Evolutionary conservation across 2,797 vertebrate species (phyloP), one percentile per base, ranked within the genome.

Genomic region (Esox masquinongy): DNA sequence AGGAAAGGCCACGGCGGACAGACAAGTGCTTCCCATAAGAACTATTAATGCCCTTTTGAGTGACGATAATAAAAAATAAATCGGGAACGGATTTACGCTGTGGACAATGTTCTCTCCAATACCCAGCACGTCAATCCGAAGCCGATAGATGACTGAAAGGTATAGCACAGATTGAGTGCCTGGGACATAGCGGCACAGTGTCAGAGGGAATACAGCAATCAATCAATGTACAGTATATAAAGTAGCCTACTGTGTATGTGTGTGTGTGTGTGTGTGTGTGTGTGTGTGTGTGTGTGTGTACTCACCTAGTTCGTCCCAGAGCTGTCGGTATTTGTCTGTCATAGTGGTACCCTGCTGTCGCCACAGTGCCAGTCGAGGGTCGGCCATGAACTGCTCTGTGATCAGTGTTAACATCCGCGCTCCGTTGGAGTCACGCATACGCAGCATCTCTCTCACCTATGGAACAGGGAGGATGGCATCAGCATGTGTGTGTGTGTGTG

Each of bases 231-330:
- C 19, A 56, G 19, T 56, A 56, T n/a, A 56, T 56, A 8, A 56
- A 56, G 53, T 9, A 56, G 53, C 19, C n/a, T 56, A n/a, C 53
- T 8, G 53, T 74, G 19, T 75, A 50, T 76, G 59, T 50, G 75
- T 71, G 56, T 64, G 68, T 43, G 31, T 61, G 67, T 63, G 31
- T 39, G 36, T 36, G 63, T 75, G 71, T 29, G 29, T 22, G 29
- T 24, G 43, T 12, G 59, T 75, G 51, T 73, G 72, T 80, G 74
- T 67, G 74, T 59, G 73, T 50, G 75, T 75, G 61, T 1, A 34
- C 92, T 95, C 93, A 96, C 95, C 95, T 80, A 96, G 89, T 88
- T 96, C 95, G 88, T 96, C 95, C 95, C 95, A 96, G 87, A 96
- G 95, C 83, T 96, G 95, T 85, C 96, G 93, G 66, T 96, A 96